phyloP scores from a whole-genome alignment of 2,113 vertebrate genomes.

The Turnix velox region DNA sequence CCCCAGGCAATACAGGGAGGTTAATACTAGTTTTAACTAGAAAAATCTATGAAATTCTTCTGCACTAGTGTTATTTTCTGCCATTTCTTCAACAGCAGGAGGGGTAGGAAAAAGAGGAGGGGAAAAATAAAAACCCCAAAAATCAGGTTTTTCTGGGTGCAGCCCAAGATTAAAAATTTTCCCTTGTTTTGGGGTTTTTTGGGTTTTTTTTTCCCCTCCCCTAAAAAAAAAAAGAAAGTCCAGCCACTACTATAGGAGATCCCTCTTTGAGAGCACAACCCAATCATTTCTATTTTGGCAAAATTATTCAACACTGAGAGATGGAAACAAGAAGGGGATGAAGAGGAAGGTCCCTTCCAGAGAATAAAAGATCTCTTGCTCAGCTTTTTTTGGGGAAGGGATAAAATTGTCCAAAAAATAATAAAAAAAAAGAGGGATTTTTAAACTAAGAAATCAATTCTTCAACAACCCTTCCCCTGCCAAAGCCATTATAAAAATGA shows the following conservation, averaged over 20 bases:
- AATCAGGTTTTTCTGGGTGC: background rate
- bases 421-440: conserved; percentile 31
- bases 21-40: background rate
- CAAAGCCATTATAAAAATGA: conserved; percentile 52
- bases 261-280: conserved; percentile 41
- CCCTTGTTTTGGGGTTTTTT: conserved; percentile 41
- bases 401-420: conserved; percentile 45
- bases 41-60: background rate
- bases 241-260: conserved; percentile 58
- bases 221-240: no score
- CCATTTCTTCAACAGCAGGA: background rate
- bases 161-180: background rate
- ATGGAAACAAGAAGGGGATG: background rate
- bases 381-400: no score
- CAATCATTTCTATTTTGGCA: conserved; percentile 50
- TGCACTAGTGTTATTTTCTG: conserved; percentile 46
- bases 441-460: conserved; percentile 54
- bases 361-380: conserved; percentile 4
- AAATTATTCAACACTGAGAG: conserved; percentile 50
- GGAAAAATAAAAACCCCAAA: no score
- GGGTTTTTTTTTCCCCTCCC: no score
- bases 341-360: conserved; percentile 34
- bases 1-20: background rate
- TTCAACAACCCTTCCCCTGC: conserved; percentile 45
- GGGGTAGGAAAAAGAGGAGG: background rate